phyloP scores from a whole-genome alignment of 2,797 vertebrate species.

The Bradypus variegatus region DNA sequence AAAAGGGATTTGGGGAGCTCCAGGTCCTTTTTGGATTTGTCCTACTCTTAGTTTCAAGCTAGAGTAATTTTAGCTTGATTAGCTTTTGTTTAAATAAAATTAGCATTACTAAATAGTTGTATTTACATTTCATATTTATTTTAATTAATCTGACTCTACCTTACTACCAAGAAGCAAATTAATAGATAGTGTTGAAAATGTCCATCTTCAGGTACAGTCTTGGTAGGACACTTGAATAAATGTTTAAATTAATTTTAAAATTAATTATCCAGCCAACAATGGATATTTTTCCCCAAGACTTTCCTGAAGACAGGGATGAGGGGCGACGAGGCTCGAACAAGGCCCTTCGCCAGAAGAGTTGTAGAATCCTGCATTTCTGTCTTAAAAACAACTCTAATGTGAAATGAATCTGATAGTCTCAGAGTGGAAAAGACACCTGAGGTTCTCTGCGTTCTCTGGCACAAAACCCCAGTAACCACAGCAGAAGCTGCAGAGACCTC shows the following conservation, averaged over 20 bases:
- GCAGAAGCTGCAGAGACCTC: too few relatives aligned
- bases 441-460: too few relatives aligned
- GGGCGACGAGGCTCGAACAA: not conserved
- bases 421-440: not conserved
- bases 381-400: not conserved
- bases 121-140: not conserved
- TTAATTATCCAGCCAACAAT: too few relatives aligned
- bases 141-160: not conserved
- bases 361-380: not conserved
- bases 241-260: not conserved
- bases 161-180: not conserved
- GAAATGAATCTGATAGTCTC: not conserved
- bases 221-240: accelerated
- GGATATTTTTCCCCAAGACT: not conserved
- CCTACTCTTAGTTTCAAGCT: not conserved
- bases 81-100: not conserved
- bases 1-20: not conserved
- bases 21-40: not conserved
- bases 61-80: not conserved
- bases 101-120: not conserved
- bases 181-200: accelerated
- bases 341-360: not conserved
- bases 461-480: too few relatives aligned
- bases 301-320: not conserved
- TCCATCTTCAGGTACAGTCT: not conserved